Evolutionary conservation across 1,140 invertebrate species (phyloP), one percentile per base, ranked within the genome.

Genomic region (Anagrus nilaparvatae): DNA sequence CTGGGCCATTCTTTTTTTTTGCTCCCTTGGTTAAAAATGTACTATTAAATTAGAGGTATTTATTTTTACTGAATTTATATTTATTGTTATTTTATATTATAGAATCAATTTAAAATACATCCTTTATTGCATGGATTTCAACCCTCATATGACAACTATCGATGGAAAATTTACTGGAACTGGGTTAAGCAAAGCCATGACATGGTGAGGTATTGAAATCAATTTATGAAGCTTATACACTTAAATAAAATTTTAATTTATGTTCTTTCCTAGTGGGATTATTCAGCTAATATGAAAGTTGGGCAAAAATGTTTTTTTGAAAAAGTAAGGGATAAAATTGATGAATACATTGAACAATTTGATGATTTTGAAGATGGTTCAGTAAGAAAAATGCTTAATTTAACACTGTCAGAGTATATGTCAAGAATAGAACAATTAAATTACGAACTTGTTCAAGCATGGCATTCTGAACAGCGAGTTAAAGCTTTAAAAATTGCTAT

Each of bases 401-500:
- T 97, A 24, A 84, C 82, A 5, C 92, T 96, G 60, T 82, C 92
- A 57, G 92, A 97, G 60, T 97, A 93, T 71, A 79, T 87, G 1
- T 75, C 75, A 18, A 75, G 84, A 50, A 89, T 97, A 43, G 85
- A 92, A 52, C 82, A 92, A 64, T 71, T 97, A 3, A 91, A 92
- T 67, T 81, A 83, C 56, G 89, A 93, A 62, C 70, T 98, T 12
- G 79, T 87, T 19, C 72, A 76, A 59, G 89, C 91, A 1, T 98
- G 94, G 94, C 79, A 91, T 52, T 76, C 81, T 23, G 91, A 97
- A 69, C 89, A 95, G 59, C 74, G 91, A 54, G 94, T 98, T 0
- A 95, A 92, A 74, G 84, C 93, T 6, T 74, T 98, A 4, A 97
- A 97, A 76, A 97, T 97, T 60, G 86, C 84, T 5, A 96, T 97